Base-by-base conservation (phyloP, 2,113 vertebrate genomes). In the Mystacornis crossleyi region DNA sequence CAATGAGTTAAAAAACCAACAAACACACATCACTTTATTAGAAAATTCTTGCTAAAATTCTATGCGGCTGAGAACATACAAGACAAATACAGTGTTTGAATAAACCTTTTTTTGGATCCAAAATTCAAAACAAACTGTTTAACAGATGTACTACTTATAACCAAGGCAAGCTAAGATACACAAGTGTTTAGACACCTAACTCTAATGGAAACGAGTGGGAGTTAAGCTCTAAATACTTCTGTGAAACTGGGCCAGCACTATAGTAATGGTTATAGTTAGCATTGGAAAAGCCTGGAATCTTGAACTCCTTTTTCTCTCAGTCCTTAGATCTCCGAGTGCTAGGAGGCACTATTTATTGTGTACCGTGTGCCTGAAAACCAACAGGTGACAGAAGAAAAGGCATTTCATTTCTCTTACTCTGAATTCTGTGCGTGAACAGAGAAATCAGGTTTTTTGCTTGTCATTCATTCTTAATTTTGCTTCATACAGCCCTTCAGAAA, bases 401-500 rank as follows among this genome's bases (percentile, higher is more conserved):
- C n/a, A 53, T 91, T 81, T 65, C 7, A 3, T 65, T 95, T 81
- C n/a, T 84, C 40, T 93, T 23, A 33, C 79, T 48, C 36, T 85
- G 47, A 48, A 43, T 95, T 95, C 73, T 83, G 6, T 93, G 93
- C 50, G 53, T 64, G 93, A 92, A 77, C 85, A 61, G 85, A 92
- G 34, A 92, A 78, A 55, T 72, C 10, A 10, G 23, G 7, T 15
- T 89, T 92, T 65, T 61, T 95, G 42, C 84, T 94, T 93, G 57
- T 95, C 88, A 91, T 91, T 93, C 61, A 43, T 95, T 97, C 51
- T 82, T 82, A 48, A 90, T 96, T 97, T 97, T 92, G 66, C 57
- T 95, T 77, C 80, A 3, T 89, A 14, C 95, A 99, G 99, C 98
- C 99, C 74, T 99, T 99, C 74, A 99, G 99, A 98, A 99, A 98